Base-by-base conservation (phyloP, 2,113 vertebrate genomes). In the Numenius arquata region DNA sequence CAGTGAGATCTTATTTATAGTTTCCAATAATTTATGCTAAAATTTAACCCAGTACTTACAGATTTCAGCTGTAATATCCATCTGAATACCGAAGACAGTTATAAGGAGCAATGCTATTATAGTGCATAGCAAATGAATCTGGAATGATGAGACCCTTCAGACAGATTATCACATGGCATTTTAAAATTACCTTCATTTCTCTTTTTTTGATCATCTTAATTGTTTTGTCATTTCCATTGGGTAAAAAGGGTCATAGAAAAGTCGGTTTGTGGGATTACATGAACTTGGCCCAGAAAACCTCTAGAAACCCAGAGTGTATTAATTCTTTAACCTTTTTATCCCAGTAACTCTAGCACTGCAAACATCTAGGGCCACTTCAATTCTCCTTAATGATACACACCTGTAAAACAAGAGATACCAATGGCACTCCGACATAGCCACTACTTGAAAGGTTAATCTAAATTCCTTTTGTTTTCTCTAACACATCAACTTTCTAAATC, bases 121-220 rank as follows among this genome's bases (percentile, higher is more conserved):
- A 85, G 40, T 71, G 61, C 85, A 92, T 72, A 89, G 71, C 58
- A 95, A 96, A 96, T 93, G 36, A 96, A 96, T 95, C 71, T 72
- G 67, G 82, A 97, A 97, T 88, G 16, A 96, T 79, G 40, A 96
- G 87, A 88, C 58, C 71, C 81, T 96, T 94, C 74, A 97, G 38
- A 89, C 80, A 95, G 87, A 89, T 91, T 94, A 94, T 38, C 25
- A 63, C 62, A 76, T 72, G 80, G 90, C 77, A 90, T 90, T 95
- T 89, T 95, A 88, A 97, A 95, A 97, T 96, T 48, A 92, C 67
- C 86, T 94, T 96, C 40, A 93, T 97, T 97, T 95, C 82, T 96
- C 61, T 96, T 89, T 97, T 94, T 74, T 90, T 86, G 45, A 84
- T 91, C 61, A 74, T 90, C n/a, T 85, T 85, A 86, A 89, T 96